Evolutionary conservation across 2,113 vertebrate species (phyloP).

Genomic region (Bufo gargarizans): DNA sequence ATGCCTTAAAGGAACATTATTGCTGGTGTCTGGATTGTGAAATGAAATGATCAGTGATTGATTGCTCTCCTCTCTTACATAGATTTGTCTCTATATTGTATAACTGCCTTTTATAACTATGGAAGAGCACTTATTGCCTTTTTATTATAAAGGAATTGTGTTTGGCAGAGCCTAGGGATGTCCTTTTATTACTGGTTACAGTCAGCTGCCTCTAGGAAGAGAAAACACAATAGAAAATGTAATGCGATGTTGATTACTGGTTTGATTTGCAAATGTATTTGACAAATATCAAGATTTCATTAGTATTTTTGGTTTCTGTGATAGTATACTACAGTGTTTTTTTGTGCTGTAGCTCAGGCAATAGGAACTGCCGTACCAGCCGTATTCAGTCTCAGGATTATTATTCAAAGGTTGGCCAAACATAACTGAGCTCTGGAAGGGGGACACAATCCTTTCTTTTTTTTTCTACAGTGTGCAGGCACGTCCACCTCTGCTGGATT

Average conservation of each 20-base stretch:
- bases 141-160: conserved; percentile 29
- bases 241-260: conserved; percentile 22
- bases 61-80: conserved; percentile 37
- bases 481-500: too few species aligned
- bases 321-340: not conserved
- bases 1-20: not conserved
- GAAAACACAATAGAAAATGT: conserved; percentile 28
- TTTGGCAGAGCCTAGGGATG: conserved; percentile 5
- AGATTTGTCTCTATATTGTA: conserved; percentile 29
- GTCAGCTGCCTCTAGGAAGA: conserved; percentile 23
- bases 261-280: conserved; percentile 16
- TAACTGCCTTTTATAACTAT: conserved; percentile 10
- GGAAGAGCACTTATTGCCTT: conserved; percentile 20
- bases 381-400: too few species aligned
- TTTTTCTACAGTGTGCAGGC: too few species aligned
- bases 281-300: conserved; percentile 1
- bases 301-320: not conserved
- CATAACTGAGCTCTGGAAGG: too few species aligned
- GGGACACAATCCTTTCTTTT: too few species aligned
- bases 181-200: conserved; percentile 30
- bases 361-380: not conserved
- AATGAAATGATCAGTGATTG: conserved; percentile 34
- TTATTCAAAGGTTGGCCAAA: too few species aligned
- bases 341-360: not conserved
- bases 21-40: not conserved